Evolutionary conservation across 1,140 invertebrate genomes (phyloP), one percentile per base, ranked within the genome.

Genomic region (Eulimnadia texana): DNA sequence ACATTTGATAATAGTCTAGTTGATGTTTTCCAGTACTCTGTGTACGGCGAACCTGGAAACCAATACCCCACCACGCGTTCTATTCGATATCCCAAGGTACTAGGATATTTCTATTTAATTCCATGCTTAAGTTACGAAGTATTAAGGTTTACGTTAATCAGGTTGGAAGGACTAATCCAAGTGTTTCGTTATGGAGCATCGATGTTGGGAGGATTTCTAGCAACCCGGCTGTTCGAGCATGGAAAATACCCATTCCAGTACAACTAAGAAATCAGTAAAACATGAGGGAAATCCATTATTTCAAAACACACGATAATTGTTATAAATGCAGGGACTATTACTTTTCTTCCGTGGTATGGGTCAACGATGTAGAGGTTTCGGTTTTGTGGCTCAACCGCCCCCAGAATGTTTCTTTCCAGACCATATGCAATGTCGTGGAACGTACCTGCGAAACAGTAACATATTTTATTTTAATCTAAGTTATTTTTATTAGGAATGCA

Each of bases 381-480:
- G 81, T 88, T 1, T 79, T 84, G 22, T 94, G 91, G 88, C 78
- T 91, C 72, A 92, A 92, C 67, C 77, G 92, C 64, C 79, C 85
- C 49, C 92, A 95, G 73, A 95, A 90, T 70, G 68, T 77, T 42
- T 87, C 84, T 65, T 78, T 88, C 50, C 81, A 88, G 63, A 72
- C 77, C 25, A 27, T 64, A n/a, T 66, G 64, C 49, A 61, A 61
- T 50, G 55, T 58, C 16, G 33, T 42, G 6, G 16, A 63, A 3
- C 64, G 62, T 3, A 60, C 13, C 25, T 73, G 72, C 62, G 58
- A 61, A 50, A 50, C 63, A 52, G 72, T 71, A 59, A 68, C 66
- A 22, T 19, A 3, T 3, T 16, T 19, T 2, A n/a, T n/a, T n/a
- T n/a, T n/a, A n/a, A n/a, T n/a, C n/a, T n/a, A n/a, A n/a, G n/a